Percentiles rank a stretch among this genome's conserved stretches.
Evolutionary conservation across 2,888 invertebrate species (phyloP).

Genomic region (Dynastes tityus): DNA sequence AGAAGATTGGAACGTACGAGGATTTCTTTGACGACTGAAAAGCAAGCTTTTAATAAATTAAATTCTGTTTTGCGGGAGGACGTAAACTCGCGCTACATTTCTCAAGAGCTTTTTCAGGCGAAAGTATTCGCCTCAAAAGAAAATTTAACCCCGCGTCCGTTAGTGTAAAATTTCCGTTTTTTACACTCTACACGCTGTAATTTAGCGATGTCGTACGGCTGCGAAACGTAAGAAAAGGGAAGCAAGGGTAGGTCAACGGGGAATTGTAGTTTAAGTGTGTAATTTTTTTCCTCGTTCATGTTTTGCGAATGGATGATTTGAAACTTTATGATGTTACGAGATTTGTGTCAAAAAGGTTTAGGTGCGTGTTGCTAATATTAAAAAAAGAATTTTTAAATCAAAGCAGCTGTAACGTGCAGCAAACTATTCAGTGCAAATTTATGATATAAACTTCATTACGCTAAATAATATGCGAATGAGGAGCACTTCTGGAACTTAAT

Average conservation of each 20-base stretch:
- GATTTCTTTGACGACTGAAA: conserved; percentile 27
- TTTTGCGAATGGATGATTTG: conserved; percentile 33
- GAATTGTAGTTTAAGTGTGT: conserved; percentile 39
- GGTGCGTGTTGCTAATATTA: not conserved
- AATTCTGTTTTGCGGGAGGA: conserved; percentile 39
- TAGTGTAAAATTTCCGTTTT: conserved; percentile 32
- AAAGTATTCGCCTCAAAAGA: conserved; percentile 11
- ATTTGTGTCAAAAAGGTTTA: conserved; percentile 24
- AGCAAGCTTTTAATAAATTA: conserved; percentile 41
- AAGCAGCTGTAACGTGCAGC: not conserved
- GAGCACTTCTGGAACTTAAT: too few relatives aligned
- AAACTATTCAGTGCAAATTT: too few relatives aligned
- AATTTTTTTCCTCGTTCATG: conserved; percentile 40
- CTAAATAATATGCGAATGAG: too few relatives aligned
- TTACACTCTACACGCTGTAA: conserved; percentile 34
- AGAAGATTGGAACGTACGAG: conserved; percentile 23
- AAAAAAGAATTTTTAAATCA: conserved; percentile 6
- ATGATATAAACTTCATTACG: too few relatives aligned
- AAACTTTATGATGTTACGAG: conserved; percentile 28
- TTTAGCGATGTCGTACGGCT: conserved; percentile 26
- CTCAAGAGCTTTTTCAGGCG: conserved; percentile 27
- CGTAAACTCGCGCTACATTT: conserved; percentile 28
- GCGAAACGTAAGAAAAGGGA: conserved; percentile 22
- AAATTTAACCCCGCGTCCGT: conserved; percentile 40
- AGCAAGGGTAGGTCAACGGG: conserved; percentile 6